Base-by-base conservation (phyloP, 2,797 vertebrate species). In the Rhinatrema bivittatum region DNA sequence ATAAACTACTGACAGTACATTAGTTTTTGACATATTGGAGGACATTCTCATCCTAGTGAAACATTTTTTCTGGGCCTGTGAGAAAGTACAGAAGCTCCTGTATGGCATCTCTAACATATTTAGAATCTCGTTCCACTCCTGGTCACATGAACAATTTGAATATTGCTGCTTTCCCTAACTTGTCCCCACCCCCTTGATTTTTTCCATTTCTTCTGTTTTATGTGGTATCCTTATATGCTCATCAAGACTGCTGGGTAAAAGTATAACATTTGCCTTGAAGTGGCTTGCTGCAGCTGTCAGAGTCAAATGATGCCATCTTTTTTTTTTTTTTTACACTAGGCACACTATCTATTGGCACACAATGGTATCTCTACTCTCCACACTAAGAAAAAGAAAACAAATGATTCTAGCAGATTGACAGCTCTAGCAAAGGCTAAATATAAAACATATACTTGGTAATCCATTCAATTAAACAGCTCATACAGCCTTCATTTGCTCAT, bases 331-430 rank as follows among this genome's bases (percentile, higher is more conserved):
- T 41, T 52, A 21, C 15, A 42, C 15, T 13, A 62, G 58, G 74
- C 26, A 50, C 11, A 46, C 46, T 52, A 72, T 70, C 10, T 62
- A 32, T 64, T 26, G 29, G 38, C 43, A 70, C 70, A 56, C 50
- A 61, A 46, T 24, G 46, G 10, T 46, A 43, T 20, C 41, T 24
- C 56, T 53, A 47, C 47, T 38, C 46, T 10, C 13, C 35, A 42
- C 34, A 27, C 49, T 18, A 46, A 39, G 53, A 60, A 26, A 53
- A 47, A 46, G 57, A 43, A 65, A 59, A 1, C 2, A 70, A 5
- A 39, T 29, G 60, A 24, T 11, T 32, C 31, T 29, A 56, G 40
- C 17, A 58, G 55, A 57, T 2, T 42, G 39, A 46, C n/a, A 53
- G 25, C n/a, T 57, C 30, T 53, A 44, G 42, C 36, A 61, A 62